Evolutionary conservation across 2,888 invertebrate genomes (phyloP).

Genomic region (Agrotis puta): DNA sequence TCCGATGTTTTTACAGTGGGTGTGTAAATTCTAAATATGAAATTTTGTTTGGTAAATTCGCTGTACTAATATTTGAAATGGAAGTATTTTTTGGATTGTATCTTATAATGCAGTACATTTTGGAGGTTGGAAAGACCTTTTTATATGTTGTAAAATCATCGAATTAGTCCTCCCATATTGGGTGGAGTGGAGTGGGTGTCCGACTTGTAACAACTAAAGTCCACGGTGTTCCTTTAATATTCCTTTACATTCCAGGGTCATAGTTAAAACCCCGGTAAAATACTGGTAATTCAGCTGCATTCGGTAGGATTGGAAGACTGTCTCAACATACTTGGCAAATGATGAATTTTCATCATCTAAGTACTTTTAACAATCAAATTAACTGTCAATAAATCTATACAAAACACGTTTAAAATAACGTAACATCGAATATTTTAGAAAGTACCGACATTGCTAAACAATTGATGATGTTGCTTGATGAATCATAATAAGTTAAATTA

Average conservation of each 20-base stretch:
- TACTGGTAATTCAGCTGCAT: background rate
- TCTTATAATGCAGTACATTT: too few relatives aligned
- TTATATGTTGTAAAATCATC: too few relatives aligned
- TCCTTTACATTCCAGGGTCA: too few relatives aligned
- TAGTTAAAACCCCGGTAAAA: background rate
- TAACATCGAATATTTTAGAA: constrained; percentile 63
- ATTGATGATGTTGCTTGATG: constrained; percentile 51
- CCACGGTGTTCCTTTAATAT: too few relatives aligned
- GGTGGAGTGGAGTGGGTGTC: too few relatives aligned
- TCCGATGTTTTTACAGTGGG: constrained; percentile 16
- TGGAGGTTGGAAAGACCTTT: too few relatives aligned
- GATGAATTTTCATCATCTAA: too few relatives aligned
- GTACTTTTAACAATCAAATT: background rate
- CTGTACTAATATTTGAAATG: constrained; percentile 2
- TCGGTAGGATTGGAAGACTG: background rate
- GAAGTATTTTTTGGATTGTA: too few relatives aligned
- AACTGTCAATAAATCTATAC: background rate
- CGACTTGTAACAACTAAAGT: too few relatives aligned
- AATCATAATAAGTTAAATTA: constrained; percentile 50
- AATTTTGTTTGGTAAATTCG: constrained; percentile 7
- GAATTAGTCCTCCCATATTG: too few relatives aligned
- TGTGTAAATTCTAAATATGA: background rate
- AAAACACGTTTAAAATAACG: constrained; percentile 12
- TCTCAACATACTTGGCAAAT: background rate
- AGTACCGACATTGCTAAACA: constrained; percentile 60